These are phyloP conservation scores for Lichenostomus cassidix DNA, from an alignment of 2,113 vertebrate species.

Conservation along the genomic window DNA sequence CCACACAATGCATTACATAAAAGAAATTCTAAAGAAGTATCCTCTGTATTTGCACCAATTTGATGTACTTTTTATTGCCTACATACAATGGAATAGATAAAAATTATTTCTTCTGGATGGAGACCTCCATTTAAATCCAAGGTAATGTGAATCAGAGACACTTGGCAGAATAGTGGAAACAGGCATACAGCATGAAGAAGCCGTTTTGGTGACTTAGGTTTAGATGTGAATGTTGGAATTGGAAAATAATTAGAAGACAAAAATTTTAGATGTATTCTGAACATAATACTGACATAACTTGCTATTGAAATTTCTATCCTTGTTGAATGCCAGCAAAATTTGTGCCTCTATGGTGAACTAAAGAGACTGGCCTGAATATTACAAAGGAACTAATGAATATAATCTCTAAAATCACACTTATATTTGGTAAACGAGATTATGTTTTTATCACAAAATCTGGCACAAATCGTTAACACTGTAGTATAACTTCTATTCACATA, in stretches of 20 bases:
- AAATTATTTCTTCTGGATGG: neutral
- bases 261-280: neutral
- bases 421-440: neutral
- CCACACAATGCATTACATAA: neutral
- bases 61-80: neutral
- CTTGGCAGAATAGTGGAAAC: neutral
- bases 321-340: neutral
- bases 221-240: neutral
- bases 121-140: neutral
- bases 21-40: neutral
- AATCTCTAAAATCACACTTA: neutral
- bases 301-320: neutral
- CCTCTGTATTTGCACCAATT: neutral
- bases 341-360: neutral
- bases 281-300: neutral
- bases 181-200: fast-evolving
- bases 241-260: neutral
- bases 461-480: neutral
- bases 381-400: neutral
- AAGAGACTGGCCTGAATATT: neutral
- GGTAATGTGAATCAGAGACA: fast-evolving
- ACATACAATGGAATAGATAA: neutral
- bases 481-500: neutral
- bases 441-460: neutral
- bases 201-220: neutral